Percentiles rank a stretch among this genome's conserved stretches.
Conservation (phyloP, 1,140 invertebrate genomes). For the Hormaphis cornu region DNA sequence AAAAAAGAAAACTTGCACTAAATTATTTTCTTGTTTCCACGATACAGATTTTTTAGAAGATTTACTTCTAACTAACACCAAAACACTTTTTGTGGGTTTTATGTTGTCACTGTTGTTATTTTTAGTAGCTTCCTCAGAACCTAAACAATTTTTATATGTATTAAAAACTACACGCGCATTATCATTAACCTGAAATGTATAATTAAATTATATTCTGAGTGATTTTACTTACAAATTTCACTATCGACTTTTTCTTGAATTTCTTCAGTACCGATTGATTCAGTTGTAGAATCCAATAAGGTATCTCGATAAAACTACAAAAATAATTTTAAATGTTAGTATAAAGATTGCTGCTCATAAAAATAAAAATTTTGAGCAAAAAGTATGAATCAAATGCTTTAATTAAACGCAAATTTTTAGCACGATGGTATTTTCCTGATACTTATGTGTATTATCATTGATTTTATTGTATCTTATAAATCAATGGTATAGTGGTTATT, state of each 20-base stretch:
- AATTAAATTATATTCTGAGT: not conserved
- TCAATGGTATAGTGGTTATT: no score
- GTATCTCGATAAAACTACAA: constrained; percentile 25
- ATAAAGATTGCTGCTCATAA: no score
- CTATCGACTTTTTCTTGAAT: not conserved
- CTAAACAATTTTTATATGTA: not conserved
- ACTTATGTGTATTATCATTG: no score
- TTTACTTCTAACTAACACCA: constrained; percentile 54
- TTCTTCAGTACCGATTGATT: not conserved
- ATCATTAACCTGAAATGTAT: not conserved
- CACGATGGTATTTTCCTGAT: no score
- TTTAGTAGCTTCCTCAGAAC: not conserved
- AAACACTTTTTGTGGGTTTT: constrained; percentile 46
- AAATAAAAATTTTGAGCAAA: not conserved
- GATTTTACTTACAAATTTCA: not conserved
- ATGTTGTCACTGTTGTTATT: not conserved
- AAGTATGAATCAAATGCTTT: no score
- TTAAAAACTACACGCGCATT: no score
- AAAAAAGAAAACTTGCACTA: constrained; percentile 77
- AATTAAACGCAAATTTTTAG: no score
- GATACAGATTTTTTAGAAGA: constrained; percentile 65
- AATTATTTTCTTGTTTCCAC: constrained; percentile 70
- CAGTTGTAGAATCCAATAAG: not conserved
- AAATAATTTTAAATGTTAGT: no score
- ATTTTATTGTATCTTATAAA: no score